phyloP scores from a whole-genome alignment of 2,888 invertebrate species.

The Tolmerus cingulatus region DNA sequence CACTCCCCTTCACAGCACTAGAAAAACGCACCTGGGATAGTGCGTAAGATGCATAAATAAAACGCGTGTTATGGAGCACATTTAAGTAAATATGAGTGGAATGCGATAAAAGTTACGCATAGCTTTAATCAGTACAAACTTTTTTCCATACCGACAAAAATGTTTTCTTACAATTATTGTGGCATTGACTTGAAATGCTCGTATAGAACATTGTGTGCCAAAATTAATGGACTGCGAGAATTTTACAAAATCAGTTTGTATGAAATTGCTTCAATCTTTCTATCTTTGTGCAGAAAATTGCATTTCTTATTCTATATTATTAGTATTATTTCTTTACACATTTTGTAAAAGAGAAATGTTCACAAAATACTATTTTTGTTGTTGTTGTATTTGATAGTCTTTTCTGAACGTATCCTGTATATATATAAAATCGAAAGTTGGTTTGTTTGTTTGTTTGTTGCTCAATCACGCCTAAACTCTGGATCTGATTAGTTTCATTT shows the following conservation, averaged over 20 bases:
- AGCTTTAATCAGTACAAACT: background rate
- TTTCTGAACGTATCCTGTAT: no score
- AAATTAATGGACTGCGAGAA: background rate
- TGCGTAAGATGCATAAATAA: background rate
- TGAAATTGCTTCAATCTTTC: background rate
- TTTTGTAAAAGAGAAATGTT: no score
- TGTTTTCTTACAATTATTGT: background rate
- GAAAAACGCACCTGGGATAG: background rate
- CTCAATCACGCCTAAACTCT: no score
- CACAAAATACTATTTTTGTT: no score
- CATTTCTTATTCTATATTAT: no score
- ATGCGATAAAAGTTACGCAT: background rate
- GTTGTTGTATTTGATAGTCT: no score
- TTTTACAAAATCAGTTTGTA: background rate
- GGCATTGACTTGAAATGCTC: background rate
- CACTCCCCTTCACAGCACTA: background rate
- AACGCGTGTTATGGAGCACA: background rate
- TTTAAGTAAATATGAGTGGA: background rate
- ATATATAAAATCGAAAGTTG: no score
- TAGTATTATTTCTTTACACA: no score
- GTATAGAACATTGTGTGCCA: background rate
- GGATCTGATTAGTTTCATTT: no score
- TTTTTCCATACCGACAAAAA: background rate
- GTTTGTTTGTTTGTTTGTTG: no score
- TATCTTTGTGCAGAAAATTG: no score